phyloP scores from a whole-genome alignment of 2,888 invertebrate genomes.

The Chymomyza amoena region DNA sequence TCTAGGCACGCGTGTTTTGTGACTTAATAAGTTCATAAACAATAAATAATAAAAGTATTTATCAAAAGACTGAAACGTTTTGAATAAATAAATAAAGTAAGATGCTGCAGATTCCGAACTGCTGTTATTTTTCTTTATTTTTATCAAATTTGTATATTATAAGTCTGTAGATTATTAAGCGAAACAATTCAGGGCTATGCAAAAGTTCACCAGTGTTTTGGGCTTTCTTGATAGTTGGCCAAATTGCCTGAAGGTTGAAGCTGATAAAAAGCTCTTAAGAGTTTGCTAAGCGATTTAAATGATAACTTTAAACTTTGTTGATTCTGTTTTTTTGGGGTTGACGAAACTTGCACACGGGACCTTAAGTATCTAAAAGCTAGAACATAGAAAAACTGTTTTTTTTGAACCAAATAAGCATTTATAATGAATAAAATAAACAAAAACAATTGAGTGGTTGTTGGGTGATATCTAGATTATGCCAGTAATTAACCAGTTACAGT shows the following conservation, averaged over 20 bases:
- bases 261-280: neutral
- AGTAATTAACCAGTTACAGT: too few relatives aligned
- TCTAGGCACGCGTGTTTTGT: slow-evolving; percentile 30
- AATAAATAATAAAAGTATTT: slow-evolving; percentile 24
- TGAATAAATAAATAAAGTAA: slow-evolving; percentile 22
- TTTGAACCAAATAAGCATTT: too few relatives aligned
- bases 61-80: slow-evolving; percentile 21
- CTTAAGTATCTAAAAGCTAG: neutral
- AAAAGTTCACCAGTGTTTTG: slow-evolving; percentile 21
- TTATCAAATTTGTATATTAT: slow-evolving; percentile 18
- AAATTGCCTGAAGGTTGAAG: neutral
- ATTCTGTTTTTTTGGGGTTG: neutral
- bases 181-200: slow-evolving; percentile 30
- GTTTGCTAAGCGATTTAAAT: neutral
- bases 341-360: neutral
- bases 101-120: slow-evolving; percentile 9
- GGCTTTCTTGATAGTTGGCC: slow-evolving; percentile 14
- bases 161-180: slow-evolving; percentile 18
- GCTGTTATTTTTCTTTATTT: neutral
- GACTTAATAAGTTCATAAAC: neutral
- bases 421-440: too few relatives aligned
- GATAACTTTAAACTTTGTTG: neutral
- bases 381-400: neutral
- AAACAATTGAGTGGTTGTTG: too few relatives aligned
- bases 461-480: too few relatives aligned